Evolutionary conservation across 2,888 invertebrate genomes (phyloP), one percentile per base, ranked within the genome.

Genomic region (Melanostoma scalare): DNA sequence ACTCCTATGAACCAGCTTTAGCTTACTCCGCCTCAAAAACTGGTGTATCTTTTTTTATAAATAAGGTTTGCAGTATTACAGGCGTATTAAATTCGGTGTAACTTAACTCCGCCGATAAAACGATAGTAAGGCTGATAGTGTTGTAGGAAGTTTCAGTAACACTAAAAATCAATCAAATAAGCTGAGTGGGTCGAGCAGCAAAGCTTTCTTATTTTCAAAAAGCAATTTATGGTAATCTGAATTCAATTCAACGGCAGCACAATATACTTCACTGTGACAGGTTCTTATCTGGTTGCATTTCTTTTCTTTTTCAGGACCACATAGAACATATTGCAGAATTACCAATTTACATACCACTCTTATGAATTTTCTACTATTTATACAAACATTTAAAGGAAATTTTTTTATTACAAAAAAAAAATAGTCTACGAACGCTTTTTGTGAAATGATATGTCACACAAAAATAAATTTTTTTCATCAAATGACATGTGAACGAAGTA

Each of bases 291-390:
- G 60, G 10, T 46, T 33, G 52, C 50, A 8, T 58, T 69, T 44
- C 48, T 50, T 30, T 36, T 36, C 50, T 63, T 63, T 63, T 65
- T 6, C 82, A 82, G 82, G 73, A 73, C 82, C 77, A 82, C 30
- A 9, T 55, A 6, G 44, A 73, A 30, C 46, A 52, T 60, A 46
- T 48, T 44, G 42, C 52, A 56, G 48, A 8, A 79, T 38, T 56
- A 53, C 44, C 44, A 61, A 74, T 44, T 38, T 55, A 68, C 42
- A 65, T 31, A 63, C 10, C 36, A 63, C 10, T 73, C 78, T 82
- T 82, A 82, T 77, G 82, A 82, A 78, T 56, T 80, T 81, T 81
- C 81, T 81, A 81, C 72, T 4, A 52, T 46, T 58, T 77, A 52
- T 40, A 52, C 36, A 72, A 61, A 56, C 20, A 63, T 50, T 36